phyloP scores from a whole-genome alignment of 92 coral and sea anemone species.

The Porites evermanni region DNA sequence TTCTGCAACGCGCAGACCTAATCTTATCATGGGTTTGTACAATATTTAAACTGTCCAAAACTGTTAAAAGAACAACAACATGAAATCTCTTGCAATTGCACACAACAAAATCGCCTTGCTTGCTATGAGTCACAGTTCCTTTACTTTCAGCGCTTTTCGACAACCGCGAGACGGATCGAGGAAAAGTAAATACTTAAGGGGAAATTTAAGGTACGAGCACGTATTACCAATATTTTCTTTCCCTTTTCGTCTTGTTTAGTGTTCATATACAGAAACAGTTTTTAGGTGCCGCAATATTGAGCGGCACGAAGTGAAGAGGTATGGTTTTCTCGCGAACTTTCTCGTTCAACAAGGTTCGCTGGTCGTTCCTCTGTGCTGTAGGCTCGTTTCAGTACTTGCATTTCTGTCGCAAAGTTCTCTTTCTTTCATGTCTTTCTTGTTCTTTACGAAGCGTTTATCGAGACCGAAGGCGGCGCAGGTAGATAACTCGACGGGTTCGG shows the following conservation, averaged over 20 bases:
- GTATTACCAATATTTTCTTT: conserved; percentile 10
- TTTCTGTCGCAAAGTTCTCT: background rate
- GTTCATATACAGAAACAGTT: conserved; percentile 6
- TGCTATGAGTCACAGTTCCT: background rate
- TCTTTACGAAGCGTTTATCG: conserved; percentile 52
- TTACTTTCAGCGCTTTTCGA: background rate
- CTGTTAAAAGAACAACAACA: conserved; percentile 46
- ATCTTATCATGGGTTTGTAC: conserved; percentile 79
- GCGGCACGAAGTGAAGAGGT: too few species aligned
- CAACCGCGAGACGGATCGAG: conserved; percentile 22
- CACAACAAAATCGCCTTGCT: conserved; percentile 19
- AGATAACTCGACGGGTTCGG: conserved; percentile 61
- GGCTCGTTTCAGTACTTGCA: background rate
- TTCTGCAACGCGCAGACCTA: conserved; percentile 56
- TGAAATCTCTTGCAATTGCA: conserved; percentile 18
- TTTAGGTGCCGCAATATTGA: background rate
- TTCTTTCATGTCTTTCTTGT: background rate
- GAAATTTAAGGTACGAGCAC: conserved; percentile 27
- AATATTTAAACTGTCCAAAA: conserved; percentile 72
- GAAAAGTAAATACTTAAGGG: conserved; percentile 5
- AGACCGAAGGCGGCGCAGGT: conserved; percentile 61
- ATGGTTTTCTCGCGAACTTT: background rate
- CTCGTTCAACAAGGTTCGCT: conserved; percentile 32
- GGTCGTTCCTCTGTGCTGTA: background rate
- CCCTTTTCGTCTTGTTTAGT: conserved; percentile 11